Base-by-base conservation (phyloP, 1,140 invertebrate species). In the Lepidurus arcticus region DNA sequence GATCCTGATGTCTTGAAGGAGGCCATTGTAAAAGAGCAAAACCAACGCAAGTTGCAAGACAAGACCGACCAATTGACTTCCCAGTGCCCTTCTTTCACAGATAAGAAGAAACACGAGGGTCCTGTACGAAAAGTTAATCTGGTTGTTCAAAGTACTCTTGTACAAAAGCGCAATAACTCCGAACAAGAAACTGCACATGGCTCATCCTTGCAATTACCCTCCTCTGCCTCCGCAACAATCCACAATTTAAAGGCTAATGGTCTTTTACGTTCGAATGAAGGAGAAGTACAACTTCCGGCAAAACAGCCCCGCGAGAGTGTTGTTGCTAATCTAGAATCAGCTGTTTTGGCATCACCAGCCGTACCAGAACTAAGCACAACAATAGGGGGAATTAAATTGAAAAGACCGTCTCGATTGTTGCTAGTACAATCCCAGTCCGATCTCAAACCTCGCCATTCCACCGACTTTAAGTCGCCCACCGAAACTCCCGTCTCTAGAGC, bases 1-100 rank as follows among this genome's bases (percentile, higher is more conserved):
- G 75, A 76, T 47, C 75, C 43, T 21, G 43, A 47, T 13, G 42
- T 76, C 7, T 44, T 47, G 16, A 44, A 76, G 16, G 43, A 47
- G 16, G 75, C 75, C 6, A 47, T 47, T 45, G 8, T 76, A 43
- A n/a, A 76, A 24, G 47, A 76, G 9, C 43, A 43, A 34, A 44
- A 34, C 34, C 34, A 34, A 34, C 34, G 42, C 75, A 76, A 42
- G 10, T 1, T 42, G n/a, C 74, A 44, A 75, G 42, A 13, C 9
- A 7, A 24, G 16, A 76, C 9, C 44, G 43, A 76, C 10, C 44
- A 21, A 42, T 74, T 21, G 5, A 74, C 10, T 13, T 34, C 10
- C 73, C 73, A 74, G 73, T 47, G 10, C 53, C 13, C 53, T 65
- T 65, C 53, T 65, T 13, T 65, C 16, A 9, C n/a, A n/a, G 53